phyloP scores from a whole-genome alignment of 2,113 vertebrate species.

The Elanus axillaris region DNA sequence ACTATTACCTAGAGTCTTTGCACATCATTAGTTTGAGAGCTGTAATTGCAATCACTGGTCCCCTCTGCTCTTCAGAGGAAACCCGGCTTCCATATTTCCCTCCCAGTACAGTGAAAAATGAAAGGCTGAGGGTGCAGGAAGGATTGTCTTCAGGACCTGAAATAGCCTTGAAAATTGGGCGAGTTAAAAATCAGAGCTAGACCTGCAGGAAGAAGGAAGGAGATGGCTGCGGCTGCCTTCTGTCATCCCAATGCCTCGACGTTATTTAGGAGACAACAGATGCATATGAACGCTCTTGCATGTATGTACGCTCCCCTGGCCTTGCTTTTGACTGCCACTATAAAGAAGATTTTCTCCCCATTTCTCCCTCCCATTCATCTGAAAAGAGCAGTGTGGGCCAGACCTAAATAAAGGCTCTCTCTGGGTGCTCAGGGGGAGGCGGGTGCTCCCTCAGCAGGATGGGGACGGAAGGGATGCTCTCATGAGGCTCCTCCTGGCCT shows the following conservation, averaged over 20 bases:
- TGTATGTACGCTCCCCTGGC: neutral
- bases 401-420: neutral
- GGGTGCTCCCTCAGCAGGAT: neutral
- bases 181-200: neutral
- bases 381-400: neutral
- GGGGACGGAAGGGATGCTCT: neutral
- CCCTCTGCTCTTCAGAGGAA: neutral
- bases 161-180: neutral
- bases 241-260: neutral
- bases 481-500: neutral
- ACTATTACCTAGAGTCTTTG: neutral
- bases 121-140: neutral
- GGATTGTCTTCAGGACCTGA: neutral
- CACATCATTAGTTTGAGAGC: neutral
- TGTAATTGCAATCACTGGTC: neutral
- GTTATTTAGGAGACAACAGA: neutral
- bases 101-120: neutral
- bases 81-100: neutral
- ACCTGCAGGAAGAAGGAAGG: neutral
- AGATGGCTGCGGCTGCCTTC: neutral
- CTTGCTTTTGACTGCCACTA: neutral
- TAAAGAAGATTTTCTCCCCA: neutral
- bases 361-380: neutral
- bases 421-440: neutral
- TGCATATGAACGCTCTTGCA: fast-evolving